phyloP scores from a whole-genome alignment of 2,888 invertebrate species.

The Ormyrus labotus region DNA sequence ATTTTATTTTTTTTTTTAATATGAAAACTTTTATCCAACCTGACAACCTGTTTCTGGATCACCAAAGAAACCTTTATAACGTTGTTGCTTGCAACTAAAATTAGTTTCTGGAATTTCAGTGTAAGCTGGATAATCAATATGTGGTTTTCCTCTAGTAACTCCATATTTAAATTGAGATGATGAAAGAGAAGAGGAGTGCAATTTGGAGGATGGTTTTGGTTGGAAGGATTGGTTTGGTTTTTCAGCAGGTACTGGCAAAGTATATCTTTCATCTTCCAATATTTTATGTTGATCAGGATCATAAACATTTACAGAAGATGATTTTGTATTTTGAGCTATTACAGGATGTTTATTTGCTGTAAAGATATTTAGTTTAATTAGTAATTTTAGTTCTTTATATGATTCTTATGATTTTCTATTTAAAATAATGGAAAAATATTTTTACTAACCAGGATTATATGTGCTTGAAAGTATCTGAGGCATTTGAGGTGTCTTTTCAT shows the following conservation, averaged over 20 bases:
- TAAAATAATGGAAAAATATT: no score
- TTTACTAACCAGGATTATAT: no score
- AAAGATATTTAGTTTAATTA: not conserved
- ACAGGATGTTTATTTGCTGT: conserved; percentile 46
- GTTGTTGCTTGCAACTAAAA: conserved; percentile 89
- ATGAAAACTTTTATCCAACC: conserved; percentile 75
- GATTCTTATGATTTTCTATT: not conserved
- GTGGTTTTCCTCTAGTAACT: conserved; percentile 79
- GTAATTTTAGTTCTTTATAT: conserved; percentile 1
- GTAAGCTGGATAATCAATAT: conserved; percentile 88
- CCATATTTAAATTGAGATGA: conserved; percentile 69
- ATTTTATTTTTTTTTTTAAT: not conserved
- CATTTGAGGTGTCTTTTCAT: conserved; percentile 54
- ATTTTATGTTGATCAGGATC: conserved; percentile 54
- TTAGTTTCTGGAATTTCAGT: conserved; percentile 85
- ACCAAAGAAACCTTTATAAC: conserved; percentile 93
- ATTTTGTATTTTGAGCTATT: conserved; percentile 54
- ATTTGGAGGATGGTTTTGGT: conserved; percentile 30
- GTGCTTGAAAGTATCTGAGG: not conserved
- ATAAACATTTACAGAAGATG: conserved; percentile 28
- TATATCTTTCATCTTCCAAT: conserved; percentile 62
- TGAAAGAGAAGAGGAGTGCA: conserved; percentile 48
- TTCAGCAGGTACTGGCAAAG: conserved; percentile 60
- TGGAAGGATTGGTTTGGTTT: conserved; percentile 51
- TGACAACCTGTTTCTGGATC: conserved; percentile 92